Conservation (phyloP, 2,113 vertebrate species). For the Pangasianodon gigas region DNA sequence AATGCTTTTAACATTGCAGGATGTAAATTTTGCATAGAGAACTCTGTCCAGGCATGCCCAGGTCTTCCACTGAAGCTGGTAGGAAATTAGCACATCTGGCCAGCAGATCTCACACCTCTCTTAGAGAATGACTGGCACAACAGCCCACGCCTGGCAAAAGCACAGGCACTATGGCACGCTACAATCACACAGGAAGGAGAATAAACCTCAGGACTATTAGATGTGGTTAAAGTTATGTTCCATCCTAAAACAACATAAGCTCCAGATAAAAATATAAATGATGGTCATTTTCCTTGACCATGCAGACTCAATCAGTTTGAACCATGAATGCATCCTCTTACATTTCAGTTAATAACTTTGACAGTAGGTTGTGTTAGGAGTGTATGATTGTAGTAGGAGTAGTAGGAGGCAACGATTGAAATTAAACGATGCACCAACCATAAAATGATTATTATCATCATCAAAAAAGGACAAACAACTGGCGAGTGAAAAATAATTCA, state of each 20-base stretch:
- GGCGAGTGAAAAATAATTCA: neutral
- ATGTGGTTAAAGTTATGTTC: slow-evolving; percentile 11
- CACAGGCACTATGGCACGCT: slow-evolving; percentile 29
- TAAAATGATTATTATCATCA: neutral
- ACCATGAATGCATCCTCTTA: neutral
- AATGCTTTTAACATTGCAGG: slow-evolving; percentile 4
- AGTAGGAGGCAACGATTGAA: neutral
- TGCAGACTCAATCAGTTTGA: neutral
- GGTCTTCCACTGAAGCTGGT: slow-evolving; percentile 20
- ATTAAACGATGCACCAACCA: neutral
- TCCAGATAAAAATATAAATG: neutral
- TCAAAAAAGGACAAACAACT: neutral
- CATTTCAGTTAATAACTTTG: neutral
- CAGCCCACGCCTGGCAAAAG: slow-evolving; percentile 30
- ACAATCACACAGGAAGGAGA: slow-evolving; percentile 14
- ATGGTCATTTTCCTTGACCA: neutral
- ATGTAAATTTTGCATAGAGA: slow-evolving; percentile 15
- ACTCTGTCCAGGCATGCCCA: slow-evolving; percentile 26
- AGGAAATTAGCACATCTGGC: slow-evolving; percentile 57
- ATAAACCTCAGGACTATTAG: neutral
- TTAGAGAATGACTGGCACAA: slow-evolving; percentile 29
- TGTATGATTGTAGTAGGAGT: too few species aligned
- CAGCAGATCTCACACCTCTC: slow-evolving; percentile 50
- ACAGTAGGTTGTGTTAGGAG: neutral
- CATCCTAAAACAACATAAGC: neutral